These are phyloP conservation scores for Anableps anableps DNA, from an alignment of 2,797 vertebrate species.

Conservation along the genomic window DNA sequence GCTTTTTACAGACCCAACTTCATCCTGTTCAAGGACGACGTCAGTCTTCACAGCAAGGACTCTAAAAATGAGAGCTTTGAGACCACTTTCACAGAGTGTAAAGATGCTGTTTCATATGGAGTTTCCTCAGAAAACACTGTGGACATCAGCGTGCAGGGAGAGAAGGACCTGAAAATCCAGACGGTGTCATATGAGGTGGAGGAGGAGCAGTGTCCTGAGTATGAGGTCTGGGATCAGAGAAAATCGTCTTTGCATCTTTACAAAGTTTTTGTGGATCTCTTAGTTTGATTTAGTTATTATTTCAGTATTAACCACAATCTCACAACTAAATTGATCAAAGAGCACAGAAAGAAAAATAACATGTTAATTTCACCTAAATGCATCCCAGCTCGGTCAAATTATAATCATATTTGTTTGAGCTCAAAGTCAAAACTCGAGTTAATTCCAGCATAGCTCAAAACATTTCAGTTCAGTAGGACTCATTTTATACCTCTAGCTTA, in stretches of 20 bases:
- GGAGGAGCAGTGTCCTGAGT: conserved; percentile 89
- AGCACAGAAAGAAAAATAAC: neutral
- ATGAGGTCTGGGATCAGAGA: conserved; percentile 80
- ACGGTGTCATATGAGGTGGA: conserved; percentile 93
- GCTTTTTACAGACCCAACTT: conserved; percentile 89
- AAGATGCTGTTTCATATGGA: conserved; percentile 73
- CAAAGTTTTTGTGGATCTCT: neutral
- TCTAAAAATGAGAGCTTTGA: conserved; percentile 89
- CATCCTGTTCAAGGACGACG: conserved; percentile 87
- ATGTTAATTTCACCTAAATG: neutral
- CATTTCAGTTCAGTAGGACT: neutral
- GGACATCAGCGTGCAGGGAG: conserved; percentile 60
- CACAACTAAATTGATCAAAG: neutral
- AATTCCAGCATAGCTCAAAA: neutral
- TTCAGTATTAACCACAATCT: neutral
- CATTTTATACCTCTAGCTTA: neutral
- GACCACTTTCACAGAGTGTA: conserved; percentile 90
- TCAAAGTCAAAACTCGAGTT: neutral
- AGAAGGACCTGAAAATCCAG: conserved; percentile 88
- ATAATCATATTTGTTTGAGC: neutral
- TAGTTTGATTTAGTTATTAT: neutral
- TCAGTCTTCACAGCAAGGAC: conserved; percentile 86
- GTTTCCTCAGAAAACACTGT: conserved; percentile 55
- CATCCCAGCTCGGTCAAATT: neutral
- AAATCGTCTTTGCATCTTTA: neutral